Percentiles rank a stretch among this genome's conserved stretches.
phyloP scores from a whole-genome alignment of 2,113 vertebrate genomes.

The Dromas ardeola region DNA sequence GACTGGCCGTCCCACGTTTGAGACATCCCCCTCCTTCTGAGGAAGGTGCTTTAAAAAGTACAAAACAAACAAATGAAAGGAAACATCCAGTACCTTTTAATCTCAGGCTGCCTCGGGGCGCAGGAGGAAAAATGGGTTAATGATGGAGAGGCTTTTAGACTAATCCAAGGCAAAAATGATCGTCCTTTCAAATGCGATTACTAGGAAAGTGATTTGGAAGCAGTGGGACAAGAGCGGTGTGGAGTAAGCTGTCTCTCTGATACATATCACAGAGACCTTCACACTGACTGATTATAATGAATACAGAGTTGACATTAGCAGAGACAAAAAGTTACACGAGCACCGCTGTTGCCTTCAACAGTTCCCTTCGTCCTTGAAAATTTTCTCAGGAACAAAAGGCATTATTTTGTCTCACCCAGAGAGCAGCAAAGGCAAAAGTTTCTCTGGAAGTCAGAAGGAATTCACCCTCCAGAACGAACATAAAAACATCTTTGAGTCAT shows the following conservation, averaged over 20 bases:
- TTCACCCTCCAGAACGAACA: background rate
- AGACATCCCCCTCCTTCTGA: background rate
- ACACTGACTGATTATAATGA: constrained; percentile 57
- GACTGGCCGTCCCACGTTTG: background rate
- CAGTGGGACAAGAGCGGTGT: background rate
- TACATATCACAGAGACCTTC: constrained; percentile 33
- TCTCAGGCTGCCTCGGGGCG: background rate
- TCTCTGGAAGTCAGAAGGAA: background rate
- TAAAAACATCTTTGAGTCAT: background rate
- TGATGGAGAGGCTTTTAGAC: constrained; percentile 12
- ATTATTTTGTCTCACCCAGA: background rate
- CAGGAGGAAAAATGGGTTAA: constrained; percentile 13
- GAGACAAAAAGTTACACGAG: constrained; percentile 41
- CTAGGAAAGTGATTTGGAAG: constrained; percentile 45
- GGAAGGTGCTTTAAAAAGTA: background rate
- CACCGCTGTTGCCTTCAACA: background rate
- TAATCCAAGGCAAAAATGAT: constrained; percentile 37
- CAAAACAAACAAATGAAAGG: background rate
- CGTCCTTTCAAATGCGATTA: background rate
- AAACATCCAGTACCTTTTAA: background rate
- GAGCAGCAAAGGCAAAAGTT: background rate
- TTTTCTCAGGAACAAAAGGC: background rate
- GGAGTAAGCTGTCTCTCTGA: constrained; percentile 45
- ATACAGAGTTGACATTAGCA: constrained; percentile 58
- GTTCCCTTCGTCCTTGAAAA: background rate